Evolutionary conservation across 2,113 vertebrate species (phyloP).

Genomic region (Martes martes): DNA sequence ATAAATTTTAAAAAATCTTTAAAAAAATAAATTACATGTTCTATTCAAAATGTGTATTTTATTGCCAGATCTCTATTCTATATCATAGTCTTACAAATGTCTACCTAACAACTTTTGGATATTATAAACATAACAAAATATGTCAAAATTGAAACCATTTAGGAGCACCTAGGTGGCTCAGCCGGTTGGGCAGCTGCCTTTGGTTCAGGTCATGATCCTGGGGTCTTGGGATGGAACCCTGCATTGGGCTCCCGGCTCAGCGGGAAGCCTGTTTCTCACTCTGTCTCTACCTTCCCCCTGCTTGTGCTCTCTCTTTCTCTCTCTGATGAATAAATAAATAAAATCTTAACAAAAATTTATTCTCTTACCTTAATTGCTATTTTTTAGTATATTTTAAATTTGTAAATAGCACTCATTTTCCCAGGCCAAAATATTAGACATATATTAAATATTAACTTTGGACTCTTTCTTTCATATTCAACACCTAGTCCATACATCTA

Average conservation of each 20-base stretch:
- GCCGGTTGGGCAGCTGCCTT: no score
- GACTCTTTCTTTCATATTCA: not conserved
- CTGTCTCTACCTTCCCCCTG: no score
- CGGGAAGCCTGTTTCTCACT: no score
- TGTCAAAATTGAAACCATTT: not conserved
- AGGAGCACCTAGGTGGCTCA: no score
- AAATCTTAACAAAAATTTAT: not conserved
- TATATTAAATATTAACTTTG: no score
- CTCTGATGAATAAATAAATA: no score
- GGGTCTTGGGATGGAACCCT: no score
- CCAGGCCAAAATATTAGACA: not conserved
- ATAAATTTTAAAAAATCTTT: no score
- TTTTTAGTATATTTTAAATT: not conserved
- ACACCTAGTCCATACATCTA: not conserved
- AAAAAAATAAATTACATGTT: not conserved
- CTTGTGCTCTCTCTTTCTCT: no score
- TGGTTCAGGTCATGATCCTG: no score
- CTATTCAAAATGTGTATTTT: not conserved
- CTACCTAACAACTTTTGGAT: not conserved
- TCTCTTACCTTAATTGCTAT: not conserved
- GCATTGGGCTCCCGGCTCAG: no score
- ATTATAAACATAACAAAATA: not conserved
- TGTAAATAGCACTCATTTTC: not conserved
- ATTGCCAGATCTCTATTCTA: not conserved
- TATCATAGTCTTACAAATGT: not conserved